Evolutionary conservation across 2,113 vertebrate species (phyloP), one percentile per base, ranked within the genome.

Genomic region (Anoplopoma fimbria): DNA sequence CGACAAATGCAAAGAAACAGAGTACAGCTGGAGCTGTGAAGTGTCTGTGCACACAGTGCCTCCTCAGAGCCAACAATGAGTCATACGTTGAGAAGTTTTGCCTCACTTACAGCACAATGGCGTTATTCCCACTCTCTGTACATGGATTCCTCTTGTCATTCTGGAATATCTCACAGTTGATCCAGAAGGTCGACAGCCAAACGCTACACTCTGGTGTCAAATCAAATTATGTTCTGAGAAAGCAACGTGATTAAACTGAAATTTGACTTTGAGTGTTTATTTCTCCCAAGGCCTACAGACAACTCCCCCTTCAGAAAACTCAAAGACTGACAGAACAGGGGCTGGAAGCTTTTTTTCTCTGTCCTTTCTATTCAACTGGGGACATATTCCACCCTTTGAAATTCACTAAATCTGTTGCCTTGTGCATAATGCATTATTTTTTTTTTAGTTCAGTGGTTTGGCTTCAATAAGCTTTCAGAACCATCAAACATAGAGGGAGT

Each of bases 391-490:
- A n/a, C n/a, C n/a, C n/a, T n/a, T 80, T 89, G 70, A 88, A 91
- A 88, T 88, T 80, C 80, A 81, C 77, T 61, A 80, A 91, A 90
- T 88, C 85, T 75, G 55, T 81, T 83, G 77, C 84, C 23, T 29
- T 85, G 87, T 90, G 88, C 82, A 92, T 87, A 84, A 93, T 92
- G 77, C 88, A 88, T 87, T 79, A 2, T 27, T 63, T 15, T 5
- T 15, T 68, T 73, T 69, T 61, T 25, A 42, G 10, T 88, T 82
- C 60, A 69, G 68, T 57, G 73, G 63, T 89, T 86, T 58, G 65
- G 81, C 85, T 91, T 83, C 89, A 83, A 65, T 79, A 21, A 76
- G 87, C 64, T 87, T 89, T 89, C 36, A 81, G 79, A 87, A 63
- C 12, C 79, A 85, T 87, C 84, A 82, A 88, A 81, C 60, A 51